Percentiles rank a stretch among this genome's conserved stretches.
phyloP scores from a whole-genome alignment of 2,113 vertebrate genomes.

The Diphyllodes magnificus region DNA sequence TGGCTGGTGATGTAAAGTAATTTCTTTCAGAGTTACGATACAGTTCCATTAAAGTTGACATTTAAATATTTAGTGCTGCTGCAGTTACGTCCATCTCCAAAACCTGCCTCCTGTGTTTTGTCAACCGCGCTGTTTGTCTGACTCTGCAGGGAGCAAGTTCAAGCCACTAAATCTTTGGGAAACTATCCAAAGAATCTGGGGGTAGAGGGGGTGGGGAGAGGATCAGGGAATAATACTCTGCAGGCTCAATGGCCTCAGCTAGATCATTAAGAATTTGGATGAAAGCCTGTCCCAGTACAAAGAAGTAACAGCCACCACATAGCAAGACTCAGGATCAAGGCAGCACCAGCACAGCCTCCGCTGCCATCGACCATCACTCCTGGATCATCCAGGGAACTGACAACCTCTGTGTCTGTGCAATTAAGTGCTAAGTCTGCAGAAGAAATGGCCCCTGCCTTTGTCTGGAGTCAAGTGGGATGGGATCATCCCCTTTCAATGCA shows the following conservation, averaged over 20 bases:
- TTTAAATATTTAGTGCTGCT: slow-evolving; percentile 6
- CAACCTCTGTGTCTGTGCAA: background rate
- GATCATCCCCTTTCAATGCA: background rate
- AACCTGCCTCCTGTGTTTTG: background rate
- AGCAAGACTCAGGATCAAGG: background rate
- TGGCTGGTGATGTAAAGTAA: background rate
- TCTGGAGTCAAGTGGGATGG: background rate
- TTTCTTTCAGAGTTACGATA: background rate
- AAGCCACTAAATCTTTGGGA: background rate
- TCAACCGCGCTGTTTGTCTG: background rate
- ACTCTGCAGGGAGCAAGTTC: background rate
- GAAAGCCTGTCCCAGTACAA: background rate
- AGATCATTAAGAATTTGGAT: background rate
- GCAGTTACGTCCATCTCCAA: background rate
- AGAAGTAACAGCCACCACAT: background rate
- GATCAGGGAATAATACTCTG: background rate
- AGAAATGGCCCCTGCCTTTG: background rate
- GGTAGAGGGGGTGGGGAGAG: background rate
- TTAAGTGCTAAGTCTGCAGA: background rate
- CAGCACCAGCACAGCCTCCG: background rate
- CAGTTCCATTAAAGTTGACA: background rate
- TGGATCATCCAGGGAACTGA: background rate
- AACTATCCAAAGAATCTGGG: background rate
- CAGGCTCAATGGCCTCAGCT: background rate
- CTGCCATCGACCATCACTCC: background rate